Percentiles rank a stretch among this genome's conserved stretches.
phyloP scores from a whole-genome alignment of 2,888 invertebrate genomes.

The Holacanthella duospinosa region DNA sequence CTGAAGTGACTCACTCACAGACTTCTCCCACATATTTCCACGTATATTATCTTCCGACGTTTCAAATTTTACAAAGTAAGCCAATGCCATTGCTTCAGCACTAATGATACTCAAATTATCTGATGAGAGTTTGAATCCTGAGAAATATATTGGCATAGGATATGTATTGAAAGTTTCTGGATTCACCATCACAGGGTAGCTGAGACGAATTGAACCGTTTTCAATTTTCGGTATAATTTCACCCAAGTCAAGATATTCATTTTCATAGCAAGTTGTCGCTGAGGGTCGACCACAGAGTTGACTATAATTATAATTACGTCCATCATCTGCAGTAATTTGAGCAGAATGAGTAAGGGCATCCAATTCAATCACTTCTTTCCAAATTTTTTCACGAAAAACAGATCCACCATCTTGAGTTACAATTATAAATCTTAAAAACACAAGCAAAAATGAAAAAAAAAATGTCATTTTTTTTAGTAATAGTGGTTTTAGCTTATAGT shows the following conservation, averaged over 20 bases:
- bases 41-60: not conserved
- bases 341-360: slow-evolving; percentile 2
- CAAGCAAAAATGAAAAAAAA: not conserved
- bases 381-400: not conserved
- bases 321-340: not conserved
- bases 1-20: not conserved
- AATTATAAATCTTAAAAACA: slow-evolving; percentile 4
- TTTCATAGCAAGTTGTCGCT: slow-evolving; percentile 1
- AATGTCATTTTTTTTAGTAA: not conserved
- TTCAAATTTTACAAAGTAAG: not conserved
- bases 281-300: not conserved
- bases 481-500: not conserved
- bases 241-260: slow-evolving; percentile 9
- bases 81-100: not conserved
- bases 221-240: slow-evolving; percentile 2
- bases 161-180: slow-evolving; percentile 7
- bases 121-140: not conserved
- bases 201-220: not conserved
- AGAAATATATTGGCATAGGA: not conserved
- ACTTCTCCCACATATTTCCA: not conserved
- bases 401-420: slow-evolving; percentile 6
- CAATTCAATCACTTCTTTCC: slow-evolving; percentile 8
- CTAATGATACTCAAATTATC: not conserved
- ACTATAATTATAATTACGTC: not conserved
- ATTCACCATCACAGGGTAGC: slow-evolving; percentile 9